Evolutionary conservation across 1,140 invertebrate species (phyloP).

Genomic region (Drosophila aff.): DNA sequence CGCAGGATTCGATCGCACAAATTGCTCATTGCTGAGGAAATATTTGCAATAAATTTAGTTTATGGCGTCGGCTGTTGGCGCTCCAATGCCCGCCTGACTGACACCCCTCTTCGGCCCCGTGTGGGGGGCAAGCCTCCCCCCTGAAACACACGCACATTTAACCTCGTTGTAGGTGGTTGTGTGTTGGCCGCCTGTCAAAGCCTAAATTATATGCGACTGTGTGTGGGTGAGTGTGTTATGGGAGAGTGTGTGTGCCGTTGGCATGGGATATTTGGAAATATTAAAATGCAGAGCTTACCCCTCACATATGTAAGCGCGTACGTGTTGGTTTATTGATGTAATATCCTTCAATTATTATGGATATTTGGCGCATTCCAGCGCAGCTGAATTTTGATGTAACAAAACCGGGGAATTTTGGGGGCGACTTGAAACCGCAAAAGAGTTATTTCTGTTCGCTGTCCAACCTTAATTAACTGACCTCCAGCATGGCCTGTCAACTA

Average conservation of each 20-base stretch:
- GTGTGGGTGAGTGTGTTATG: conserved; percentile 14
- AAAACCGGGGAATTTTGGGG: conserved; percentile 16
- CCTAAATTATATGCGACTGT: conserved; percentile 80
- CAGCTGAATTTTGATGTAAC: conserved; percentile 51
- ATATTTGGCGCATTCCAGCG: conserved; percentile 79
- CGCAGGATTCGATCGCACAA: conserved; percentile 79
- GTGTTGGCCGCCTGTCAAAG: conserved; percentile 70
- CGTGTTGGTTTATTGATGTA: conserved; percentile 78
- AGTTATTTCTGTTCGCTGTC: conserved; percentile 42
- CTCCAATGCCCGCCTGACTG: conserved; percentile 66
- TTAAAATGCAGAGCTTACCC: conserved; percentile 72
- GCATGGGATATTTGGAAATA: conserved; percentile 70
- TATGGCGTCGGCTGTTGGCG: conserved; percentile 75
- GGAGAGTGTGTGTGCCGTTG: background rate
- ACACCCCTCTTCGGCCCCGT: conserved; percentile 34
- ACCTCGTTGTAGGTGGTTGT: conserved; percentile 46
- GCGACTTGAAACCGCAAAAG: conserved; percentile 13
- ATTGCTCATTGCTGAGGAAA: conserved; percentile 84
- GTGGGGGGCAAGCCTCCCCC: background rate
- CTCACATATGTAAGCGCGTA: conserved; percentile 5
- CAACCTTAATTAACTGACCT: conserved; percentile 78
- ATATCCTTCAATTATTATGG: conserved; percentile 84
- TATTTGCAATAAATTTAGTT: conserved; percentile 85
- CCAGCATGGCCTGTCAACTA: conserved; percentile 53
- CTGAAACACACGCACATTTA: conserved; percentile 38